A percentile compares a stretch with the other conserved stretches of the same genome.
These are phyloP conservation scores for Emydura subglobosa DNA, from an alignment of 2,113 vertebrate species.

Conservation along the genomic window DNA sequence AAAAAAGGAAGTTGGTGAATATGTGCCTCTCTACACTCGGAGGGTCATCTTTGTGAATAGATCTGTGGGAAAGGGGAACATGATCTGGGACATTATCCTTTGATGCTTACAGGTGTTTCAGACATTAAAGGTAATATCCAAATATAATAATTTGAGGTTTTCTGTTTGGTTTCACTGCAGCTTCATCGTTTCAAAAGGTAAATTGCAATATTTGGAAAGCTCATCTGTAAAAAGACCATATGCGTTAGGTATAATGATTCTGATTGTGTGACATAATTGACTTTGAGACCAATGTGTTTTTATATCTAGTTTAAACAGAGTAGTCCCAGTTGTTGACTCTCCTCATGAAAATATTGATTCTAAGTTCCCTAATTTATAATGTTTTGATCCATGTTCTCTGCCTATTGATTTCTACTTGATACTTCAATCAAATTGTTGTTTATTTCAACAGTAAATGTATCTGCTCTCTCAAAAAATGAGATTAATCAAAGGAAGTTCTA, in stretches of 20 bases:
- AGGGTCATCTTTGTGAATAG: background rate
- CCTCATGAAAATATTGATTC: conserved; percentile 70
- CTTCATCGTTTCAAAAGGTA: background rate
- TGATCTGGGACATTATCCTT: background rate
- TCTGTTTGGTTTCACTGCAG: background rate
- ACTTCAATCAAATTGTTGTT: conserved; percentile 56
- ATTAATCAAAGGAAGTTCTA: conserved; percentile 61
- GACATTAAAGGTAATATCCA: background rate
- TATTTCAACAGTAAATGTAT: conserved; percentile 30
- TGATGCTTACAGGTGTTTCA: background rate
- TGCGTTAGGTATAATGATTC: background rate
- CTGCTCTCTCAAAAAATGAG: conserved; percentile 59
- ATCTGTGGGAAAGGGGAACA: background rate
- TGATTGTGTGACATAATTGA: conserved; percentile 29
- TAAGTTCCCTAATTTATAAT: conserved; percentile 58
- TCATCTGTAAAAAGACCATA: conserved; percentile 13
- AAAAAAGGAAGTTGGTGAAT: background rate
- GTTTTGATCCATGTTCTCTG: conserved; percentile 61
- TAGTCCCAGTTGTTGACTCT: conserved; percentile 44
- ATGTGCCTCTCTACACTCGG: background rate
- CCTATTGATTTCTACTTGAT: conserved; percentile 63
- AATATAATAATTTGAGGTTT: background rate
- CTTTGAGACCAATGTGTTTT: conserved; percentile 56
- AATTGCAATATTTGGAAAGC: background rate
- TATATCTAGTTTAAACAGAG: conserved; percentile 37